Evolutionary conservation across 2,113 vertebrate species (phyloP).

Genomic region (Mixornis gularis): DNA sequence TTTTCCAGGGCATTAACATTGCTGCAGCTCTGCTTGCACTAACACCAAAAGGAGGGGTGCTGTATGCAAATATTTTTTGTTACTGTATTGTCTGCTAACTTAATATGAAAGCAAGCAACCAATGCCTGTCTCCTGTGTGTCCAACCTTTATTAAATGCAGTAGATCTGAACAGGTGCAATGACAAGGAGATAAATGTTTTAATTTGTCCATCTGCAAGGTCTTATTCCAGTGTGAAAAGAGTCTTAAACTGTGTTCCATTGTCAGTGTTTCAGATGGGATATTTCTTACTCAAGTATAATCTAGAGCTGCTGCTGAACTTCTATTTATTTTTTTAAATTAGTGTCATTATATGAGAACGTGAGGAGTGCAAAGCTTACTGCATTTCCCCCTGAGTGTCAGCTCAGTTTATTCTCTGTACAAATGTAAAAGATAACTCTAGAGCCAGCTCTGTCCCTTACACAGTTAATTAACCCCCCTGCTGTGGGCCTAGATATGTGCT

Average conservation of each 20-base stretch:
- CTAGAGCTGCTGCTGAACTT: background rate
- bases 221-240: background rate
- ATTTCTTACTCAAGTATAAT: background rate
- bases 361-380: background rate
- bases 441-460: constrained; percentile 19
- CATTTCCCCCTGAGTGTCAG: background rate
- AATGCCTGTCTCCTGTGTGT: background rate
- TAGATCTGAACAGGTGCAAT: background rate
- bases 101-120: background rate
- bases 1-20: background rate
- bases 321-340: background rate
- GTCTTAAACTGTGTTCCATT: background rate
- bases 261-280: background rate
- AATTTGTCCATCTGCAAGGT: constrained; percentile 5
- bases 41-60: background rate
- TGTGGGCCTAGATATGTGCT: constrained; percentile 18
- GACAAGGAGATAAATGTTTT: constrained; percentile 1
- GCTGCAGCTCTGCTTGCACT: background rate
- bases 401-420: background rate
- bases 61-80: background rate
- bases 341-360: background rate
- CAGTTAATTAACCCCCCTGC: constrained; percentile 63
- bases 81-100: background rate
- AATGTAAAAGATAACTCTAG: background rate
- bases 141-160: background rate